Evolutionary conservation across 2,888 invertebrate genomes (phyloP), one percentile per base, ranked within the genome.

Genomic region (Drosophila kanekoi): DNA sequence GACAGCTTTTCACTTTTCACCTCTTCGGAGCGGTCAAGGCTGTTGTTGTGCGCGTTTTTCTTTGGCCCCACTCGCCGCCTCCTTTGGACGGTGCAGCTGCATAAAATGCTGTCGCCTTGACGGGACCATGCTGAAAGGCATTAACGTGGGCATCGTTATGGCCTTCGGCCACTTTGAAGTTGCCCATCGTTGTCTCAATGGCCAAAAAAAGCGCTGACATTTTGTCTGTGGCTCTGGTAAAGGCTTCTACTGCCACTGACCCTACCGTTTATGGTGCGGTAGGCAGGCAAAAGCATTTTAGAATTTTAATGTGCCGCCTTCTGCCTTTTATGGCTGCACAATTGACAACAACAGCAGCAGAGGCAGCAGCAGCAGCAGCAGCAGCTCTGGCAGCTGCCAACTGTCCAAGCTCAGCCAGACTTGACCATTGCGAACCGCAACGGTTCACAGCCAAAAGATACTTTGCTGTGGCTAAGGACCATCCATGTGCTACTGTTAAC

Each of bases 291-390:
- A 87, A 72, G 68, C 89, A 79, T 87, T 86, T 89, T 87, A 83
- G 83, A 89, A 89, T 87, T 89, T 89, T 87, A 86, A 87, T 85
- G 87, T 70, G 80, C 81, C 74, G 80, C 76, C 88, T 87, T 71
- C 83, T 81, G 88, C 87, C 87, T 89, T 87, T 87, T 87, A 85
- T 83, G 83, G 86, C 71, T 59, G 69, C 66, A 83, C 81, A 79
- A 81, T 79, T 77, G 76, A 73, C 80, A 70, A 82, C 72, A 78
- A 40, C 61, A 41, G 14, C 53, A 53, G 11, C 40, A 54, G 33
- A 11, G 13, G 35, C 11, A 18, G 61, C 60, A 45, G 64, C 53
- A 45, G 37, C 43, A 41, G 41, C 38, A 63, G 59, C 44, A 1
- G n/a, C n/a, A n/a, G n/a, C n/a, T n/a, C 11, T 53, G 54, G 60